phyloP scores from a whole-genome alignment of 2,888 invertebrate species.

The Mycalesis mineus region DNA sequence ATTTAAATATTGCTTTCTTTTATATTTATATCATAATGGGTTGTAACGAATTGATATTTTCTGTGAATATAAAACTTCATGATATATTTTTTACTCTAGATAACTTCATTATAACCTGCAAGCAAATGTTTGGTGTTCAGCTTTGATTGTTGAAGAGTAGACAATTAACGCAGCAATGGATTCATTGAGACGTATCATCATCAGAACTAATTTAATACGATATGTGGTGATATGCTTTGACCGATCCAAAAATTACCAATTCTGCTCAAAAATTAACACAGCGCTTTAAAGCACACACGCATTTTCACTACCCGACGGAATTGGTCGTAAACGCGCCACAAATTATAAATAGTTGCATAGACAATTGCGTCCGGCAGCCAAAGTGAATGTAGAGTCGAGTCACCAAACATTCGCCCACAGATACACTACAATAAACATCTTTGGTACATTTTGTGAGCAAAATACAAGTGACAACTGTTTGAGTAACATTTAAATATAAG shows the following conservation, averaged over 20 bases:
- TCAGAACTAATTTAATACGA: constrained; percentile 19
- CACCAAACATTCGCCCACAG: constrained; percentile 48
- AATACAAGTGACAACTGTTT: constrained; percentile 50
- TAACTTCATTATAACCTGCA: constrained; percentile 10
- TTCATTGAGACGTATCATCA: background rate
- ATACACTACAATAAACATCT: constrained; percentile 49
- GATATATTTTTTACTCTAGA: constrained; percentile 7
- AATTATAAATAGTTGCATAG: constrained; percentile 12
- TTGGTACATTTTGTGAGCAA: constrained; percentile 77
- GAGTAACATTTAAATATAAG: constrained; percentile 45
- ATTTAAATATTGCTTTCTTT: background rate
- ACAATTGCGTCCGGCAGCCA: constrained; percentile 12
- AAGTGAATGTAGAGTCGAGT: background rate
- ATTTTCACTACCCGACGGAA: constrained; percentile 11
- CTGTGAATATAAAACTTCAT: constrained; percentile 15
- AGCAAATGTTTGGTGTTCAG: constrained; percentile 18
- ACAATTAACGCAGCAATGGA: background rate
- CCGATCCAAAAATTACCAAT: background rate
- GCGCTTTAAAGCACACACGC: background rate
- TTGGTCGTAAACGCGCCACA: background rate
- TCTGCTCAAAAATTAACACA: background rate
- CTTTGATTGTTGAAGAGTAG: background rate
- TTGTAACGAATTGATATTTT: background rate
- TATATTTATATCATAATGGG: background rate
- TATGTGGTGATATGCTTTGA: constrained; percentile 27